Evolutionary conservation across 1,140 invertebrate genomes (phyloP).

Genomic region (Zaprionus ornatus): DNA sequence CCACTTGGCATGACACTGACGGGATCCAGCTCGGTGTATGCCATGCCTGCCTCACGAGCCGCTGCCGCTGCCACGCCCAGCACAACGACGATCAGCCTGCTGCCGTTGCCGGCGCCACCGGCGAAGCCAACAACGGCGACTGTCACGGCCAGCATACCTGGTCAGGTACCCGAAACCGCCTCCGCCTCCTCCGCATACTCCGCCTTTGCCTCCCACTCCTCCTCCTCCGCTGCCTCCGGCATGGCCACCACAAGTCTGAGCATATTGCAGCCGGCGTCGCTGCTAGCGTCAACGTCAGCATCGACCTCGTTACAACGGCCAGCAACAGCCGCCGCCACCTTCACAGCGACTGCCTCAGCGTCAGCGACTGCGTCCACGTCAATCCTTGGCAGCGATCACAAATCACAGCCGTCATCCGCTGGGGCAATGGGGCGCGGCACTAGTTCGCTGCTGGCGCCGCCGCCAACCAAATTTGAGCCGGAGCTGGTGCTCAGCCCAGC

Average conservation of each 20-base stretch:
- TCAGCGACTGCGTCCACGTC: constrained; percentile 44
- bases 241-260: constrained; percentile 66
- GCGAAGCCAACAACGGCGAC: constrained; percentile 11
- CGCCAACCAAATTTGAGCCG: constrained; percentile 71
- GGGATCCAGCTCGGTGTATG: constrained; percentile 55
- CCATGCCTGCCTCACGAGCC: constrained; percentile 43
- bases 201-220: background rate
- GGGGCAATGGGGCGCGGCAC: constrained; percentile 56
- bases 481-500: constrained; percentile 83
- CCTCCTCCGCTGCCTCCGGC: constrained; percentile 13
- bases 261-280: constrained; percentile 52
- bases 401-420: constrained; percentile 72
- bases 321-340: constrained; percentile 16
- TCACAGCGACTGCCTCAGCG: constrained; percentile 29
- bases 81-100: constrained; percentile 70
- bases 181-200: background rate
- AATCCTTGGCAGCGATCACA: constrained; percentile 50
- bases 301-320: constrained; percentile 14
- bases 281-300: background rate
- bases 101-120: constrained; percentile 67
- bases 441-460: constrained; percentile 29
- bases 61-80: constrained; percentile 28
- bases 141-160: constrained; percentile 53
- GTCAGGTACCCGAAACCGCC: constrained; percentile 60
- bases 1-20: constrained; percentile 74